Conservation (phyloP, 2,888 invertebrate species). For the Leptinotarsa peninsularis region DNA sequence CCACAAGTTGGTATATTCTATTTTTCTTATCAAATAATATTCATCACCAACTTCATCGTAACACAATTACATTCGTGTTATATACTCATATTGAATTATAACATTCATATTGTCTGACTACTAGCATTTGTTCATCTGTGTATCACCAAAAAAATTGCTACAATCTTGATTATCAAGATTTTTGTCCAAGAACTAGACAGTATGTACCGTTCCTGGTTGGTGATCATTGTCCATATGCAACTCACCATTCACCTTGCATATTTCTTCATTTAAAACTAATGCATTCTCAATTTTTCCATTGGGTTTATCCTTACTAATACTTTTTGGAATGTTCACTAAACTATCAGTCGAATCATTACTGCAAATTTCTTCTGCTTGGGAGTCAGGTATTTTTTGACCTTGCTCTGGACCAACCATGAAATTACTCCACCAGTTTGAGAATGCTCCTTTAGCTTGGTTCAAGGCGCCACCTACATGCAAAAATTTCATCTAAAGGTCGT, state of each 20-base stretch:
- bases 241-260: conserved; percentile 38
- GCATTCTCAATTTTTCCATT: conserved; percentile 41
- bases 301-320: conserved; percentile 49
- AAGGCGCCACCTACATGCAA: conserved; percentile 78
- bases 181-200: conserved; percentile 52
- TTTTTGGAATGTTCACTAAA: conserved; percentile 48
- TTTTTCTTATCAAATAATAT: not conserved
- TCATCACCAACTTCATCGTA: not conserved
- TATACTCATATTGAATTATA: not conserved
- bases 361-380: conserved; percentile 37
- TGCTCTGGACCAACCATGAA: conserved; percentile 70
- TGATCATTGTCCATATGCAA: conserved; percentile 38
- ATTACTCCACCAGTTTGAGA: conserved; percentile 88
- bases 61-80: too few relatives aligned
- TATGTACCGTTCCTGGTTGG: conserved; percentile 58
- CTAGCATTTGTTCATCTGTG: not conserved
- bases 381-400: conserved; percentile 54
- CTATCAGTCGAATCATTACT: conserved; percentile 40
- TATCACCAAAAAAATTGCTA: not conserved
- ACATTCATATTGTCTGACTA: not conserved
- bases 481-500: not conserved
- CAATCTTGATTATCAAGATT: not conserved
- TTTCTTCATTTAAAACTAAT: conserved; percentile 43
- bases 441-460: conserved; percentile 88
- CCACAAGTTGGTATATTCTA: not conserved